Conservation (phyloP, 2,888 invertebrate species). For the Sceliomorpha sp. region DNA sequence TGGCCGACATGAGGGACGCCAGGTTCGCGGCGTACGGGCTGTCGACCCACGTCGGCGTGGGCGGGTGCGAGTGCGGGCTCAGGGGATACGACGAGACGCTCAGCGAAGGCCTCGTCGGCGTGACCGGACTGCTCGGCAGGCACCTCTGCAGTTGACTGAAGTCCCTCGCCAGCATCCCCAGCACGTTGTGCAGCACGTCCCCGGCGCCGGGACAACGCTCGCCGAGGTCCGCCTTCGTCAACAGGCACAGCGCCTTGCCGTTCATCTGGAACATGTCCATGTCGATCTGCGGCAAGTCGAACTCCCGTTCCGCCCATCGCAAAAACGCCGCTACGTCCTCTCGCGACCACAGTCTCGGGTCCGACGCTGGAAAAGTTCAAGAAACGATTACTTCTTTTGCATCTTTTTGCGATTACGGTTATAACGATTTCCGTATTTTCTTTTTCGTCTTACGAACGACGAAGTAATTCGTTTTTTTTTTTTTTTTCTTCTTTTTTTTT, state of each 20-base stretch:
- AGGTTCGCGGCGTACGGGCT: constrained; percentile 83
- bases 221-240: constrained; percentile 93
- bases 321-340: constrained; percentile 94
- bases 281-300: constrained; percentile 94
- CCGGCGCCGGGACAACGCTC: constrained; percentile 96
- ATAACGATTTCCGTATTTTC: too few relatives aligned
- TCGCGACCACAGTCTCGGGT: constrained; percentile 94
- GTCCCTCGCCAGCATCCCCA: constrained; percentile 92
- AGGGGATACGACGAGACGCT: constrained; percentile 85
- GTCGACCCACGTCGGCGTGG: constrained; percentile 88
- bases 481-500: too few relatives aligned
- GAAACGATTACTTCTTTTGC: too few relatives aligned
- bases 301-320: constrained; percentile 95
- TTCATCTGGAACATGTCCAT: constrained; percentile 98
- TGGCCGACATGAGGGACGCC: constrained; percentile 88
- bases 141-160: constrained; percentile 89
- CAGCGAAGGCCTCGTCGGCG: constrained; percentile 86
- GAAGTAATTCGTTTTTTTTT: too few relatives aligned
- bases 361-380: constrained; percentile 84
- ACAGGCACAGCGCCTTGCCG: constrained; percentile 95
- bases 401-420: too few relatives aligned
- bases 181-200: constrained; percentile 95
- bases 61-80: constrained; percentile 90
- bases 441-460: too few relatives aligned
- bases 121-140: constrained; percentile 90